These are phyloP conservation scores for Dasyornis broadbenti DNA, from an alignment of 2,113 vertebrate species.

Conservation along the genomic window DNA sequence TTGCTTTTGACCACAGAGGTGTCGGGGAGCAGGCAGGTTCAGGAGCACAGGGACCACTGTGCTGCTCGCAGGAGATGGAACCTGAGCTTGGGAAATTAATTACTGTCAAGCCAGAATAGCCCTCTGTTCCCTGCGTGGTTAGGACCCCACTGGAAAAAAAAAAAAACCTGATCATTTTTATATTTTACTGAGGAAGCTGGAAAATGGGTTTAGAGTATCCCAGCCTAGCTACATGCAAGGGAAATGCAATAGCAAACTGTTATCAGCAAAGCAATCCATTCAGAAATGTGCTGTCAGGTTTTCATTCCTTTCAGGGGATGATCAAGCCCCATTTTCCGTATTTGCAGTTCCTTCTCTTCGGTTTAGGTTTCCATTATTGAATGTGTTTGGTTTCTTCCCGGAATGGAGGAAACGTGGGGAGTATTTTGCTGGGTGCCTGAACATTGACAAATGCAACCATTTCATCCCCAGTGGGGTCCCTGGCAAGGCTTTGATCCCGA, in stretches of 20 bases:
- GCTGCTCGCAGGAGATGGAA: background rate
- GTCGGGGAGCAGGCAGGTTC: background rate
- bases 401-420: background rate
- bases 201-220: background rate
- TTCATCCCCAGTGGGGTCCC: conserved; percentile 3
- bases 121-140: background rate
- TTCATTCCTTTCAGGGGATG: background rate
- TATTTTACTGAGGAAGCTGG: background rate
- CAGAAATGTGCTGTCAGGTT: background rate
- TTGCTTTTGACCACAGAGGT: background rate
- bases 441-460: conserved; percentile 24
- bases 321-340: background rate
- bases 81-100: background rate
- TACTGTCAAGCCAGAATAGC: background rate
- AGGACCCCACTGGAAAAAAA: background rate
- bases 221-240: background rate
- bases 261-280: background rate
- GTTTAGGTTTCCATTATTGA: background rate
- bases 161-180: background rate
- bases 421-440: background rate
- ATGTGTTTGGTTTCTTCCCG: background rate
- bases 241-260: background rate
- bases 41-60: background rate
- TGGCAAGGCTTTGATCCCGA: conserved; percentile 30
- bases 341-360: background rate